phyloP scores from a whole-genome alignment of 2,797 vertebrate genomes.

The Hydrophis major region DNA sequence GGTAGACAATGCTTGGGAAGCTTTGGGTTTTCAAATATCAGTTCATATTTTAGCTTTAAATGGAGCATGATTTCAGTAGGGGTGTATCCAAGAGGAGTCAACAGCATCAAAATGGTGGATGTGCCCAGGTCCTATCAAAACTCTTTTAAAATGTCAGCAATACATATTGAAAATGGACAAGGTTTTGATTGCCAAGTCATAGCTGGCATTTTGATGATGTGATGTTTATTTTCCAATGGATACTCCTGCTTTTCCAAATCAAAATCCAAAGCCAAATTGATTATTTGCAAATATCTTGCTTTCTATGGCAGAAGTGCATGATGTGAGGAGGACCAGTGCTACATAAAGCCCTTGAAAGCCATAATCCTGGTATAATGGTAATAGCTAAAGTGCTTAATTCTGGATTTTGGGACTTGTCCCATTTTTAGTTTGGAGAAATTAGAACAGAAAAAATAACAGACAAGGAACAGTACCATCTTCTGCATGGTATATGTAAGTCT shows the following conservation, averaged over 20 bases:
- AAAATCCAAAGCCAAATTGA: neutral
- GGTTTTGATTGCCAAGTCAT: neutral
- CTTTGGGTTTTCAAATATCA: neutral
- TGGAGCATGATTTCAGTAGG: neutral
- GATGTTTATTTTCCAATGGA: neutral
- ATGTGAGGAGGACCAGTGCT: neutral
- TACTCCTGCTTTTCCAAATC: neutral
- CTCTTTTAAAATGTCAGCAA: neutral
- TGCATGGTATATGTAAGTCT: neutral
- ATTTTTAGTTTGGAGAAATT: neutral
- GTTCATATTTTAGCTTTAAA: neutral
- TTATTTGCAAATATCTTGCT: neutral
- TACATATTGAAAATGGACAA: neutral
- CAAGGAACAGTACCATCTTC: neutral
- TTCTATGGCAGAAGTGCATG: neutral
- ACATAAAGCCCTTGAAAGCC: neutral
- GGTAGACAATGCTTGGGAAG: neutral
- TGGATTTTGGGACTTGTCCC: neutral
- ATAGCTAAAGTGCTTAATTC: neutral
- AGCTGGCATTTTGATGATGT: neutral
- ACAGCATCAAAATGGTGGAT: neutral
- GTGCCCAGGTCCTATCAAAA: neutral
- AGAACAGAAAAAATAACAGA: neutral
- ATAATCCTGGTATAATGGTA: neutral
- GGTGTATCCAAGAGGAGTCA: neutral